Base-by-base conservation (phyloP, 2,113 vertebrate species). In the Sminthopsis crassicaudata region DNA sequence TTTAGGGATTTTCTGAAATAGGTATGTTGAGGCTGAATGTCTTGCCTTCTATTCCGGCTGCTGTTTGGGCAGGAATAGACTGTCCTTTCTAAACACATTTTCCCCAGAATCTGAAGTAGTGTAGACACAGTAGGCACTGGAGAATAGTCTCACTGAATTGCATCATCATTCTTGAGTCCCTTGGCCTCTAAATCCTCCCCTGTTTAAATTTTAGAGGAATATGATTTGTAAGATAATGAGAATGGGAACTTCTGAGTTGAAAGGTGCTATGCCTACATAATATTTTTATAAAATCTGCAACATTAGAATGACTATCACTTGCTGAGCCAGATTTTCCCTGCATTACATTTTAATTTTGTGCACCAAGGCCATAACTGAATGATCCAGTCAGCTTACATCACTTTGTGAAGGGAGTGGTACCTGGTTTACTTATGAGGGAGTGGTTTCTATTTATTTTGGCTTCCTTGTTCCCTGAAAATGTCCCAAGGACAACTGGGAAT, bases 191-290 rank as follows among this genome's bases (percentile, higher is more conserved):
- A 91, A 27, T 89, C 53, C 92, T 0, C 23, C 8, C 23, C 89
- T 42, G 91, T 91, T 93, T 10, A 60, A n/a, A 76, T 46, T 46
- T n/a, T 6, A 84, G 67, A 42, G 67, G 19, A 84, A 42, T n/a
- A n/a, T 91, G 50, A 19, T 92, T 27, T 92, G n/a, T 25, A 92
- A n/a, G 92, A 89, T 25, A 12, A 27, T 27, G 10, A 23, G 36
- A 90, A n/a, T 16, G 50, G 51, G 50, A 46, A 89, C 92, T 46
- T 96, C 91, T 89, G 53, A 54, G n/a, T 51, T 93, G 92, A 92
- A 53, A 92, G 89, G 91, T 53, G 67, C 46, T 50, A 23, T 26
- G 11, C 25, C 54, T 89, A 50, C 42, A 67, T 53, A 24, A 42
- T 46, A 67, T n/a, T 55, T 30, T 92, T 84, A 92, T 16, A 60